These are phyloP conservation scores for Fistularia tabacaria DNA, from an alignment of 2,797 vertebrate genomes.

Conservation along the genomic window DNA sequence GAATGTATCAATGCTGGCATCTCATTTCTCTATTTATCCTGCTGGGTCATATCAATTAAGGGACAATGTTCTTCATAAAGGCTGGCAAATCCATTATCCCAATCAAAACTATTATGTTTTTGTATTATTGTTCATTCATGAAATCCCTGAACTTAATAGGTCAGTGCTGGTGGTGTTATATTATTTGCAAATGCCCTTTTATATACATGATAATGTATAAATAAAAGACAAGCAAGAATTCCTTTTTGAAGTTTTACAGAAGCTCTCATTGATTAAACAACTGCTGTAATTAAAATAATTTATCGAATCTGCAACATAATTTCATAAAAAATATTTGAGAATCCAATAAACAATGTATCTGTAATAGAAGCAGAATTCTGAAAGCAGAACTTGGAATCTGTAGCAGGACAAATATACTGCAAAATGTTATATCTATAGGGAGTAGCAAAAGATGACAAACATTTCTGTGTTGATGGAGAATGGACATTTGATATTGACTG, in stretches of 20 bases:
- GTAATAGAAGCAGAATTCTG: slow-evolving; percentile 4
- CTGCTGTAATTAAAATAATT: no score
- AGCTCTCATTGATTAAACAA: no score
- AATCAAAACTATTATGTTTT: slow-evolving; percentile 6
- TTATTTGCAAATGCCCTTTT: no score
- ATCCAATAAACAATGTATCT: slow-evolving; percentile 7
- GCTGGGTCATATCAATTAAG: slow-evolving; percentile 14
- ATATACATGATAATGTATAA: no score
- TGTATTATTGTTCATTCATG: slow-evolving; percentile 6
- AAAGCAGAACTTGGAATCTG: neutral
- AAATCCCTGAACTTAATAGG: slow-evolving; percentile 2
- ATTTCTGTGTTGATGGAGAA: slow-evolving; percentile 18
- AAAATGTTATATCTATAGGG: slow-evolving; percentile 10
- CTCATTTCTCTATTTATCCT: slow-evolving; percentile 20
- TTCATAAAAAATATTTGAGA: neutral
- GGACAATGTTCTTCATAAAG: slow-evolving; percentile 6
- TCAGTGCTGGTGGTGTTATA: neutral
- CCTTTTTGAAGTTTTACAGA: no score
- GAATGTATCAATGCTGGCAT: slow-evolving; percentile 32
- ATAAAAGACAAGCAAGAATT: no score
- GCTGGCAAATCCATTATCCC: slow-evolving; percentile 4
- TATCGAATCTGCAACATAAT: no score
- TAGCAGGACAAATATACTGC: slow-evolving; percentile 42
- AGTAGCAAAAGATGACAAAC: slow-evolving; percentile 10
- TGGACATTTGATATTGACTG: slow-evolving; percentile 11